Percentiles rank a stretch among this genome's conserved stretches.
Conservation (phyloP, 2,888 invertebrate species). For the Harmothoe impar region DNA sequence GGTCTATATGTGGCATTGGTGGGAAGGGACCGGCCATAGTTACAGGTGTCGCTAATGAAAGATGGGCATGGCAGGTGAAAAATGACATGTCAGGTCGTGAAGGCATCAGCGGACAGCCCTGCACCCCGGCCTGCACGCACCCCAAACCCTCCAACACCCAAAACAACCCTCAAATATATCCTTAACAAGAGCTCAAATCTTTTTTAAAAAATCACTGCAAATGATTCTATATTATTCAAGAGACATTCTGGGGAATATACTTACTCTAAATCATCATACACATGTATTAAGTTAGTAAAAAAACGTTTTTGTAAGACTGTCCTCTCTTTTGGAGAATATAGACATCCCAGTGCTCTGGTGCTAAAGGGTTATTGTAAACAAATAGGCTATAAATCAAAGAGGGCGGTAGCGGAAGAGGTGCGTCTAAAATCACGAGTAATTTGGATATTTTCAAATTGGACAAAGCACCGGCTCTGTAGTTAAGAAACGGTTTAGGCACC, state of each 20-base stretch:
- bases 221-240: too few species aligned
- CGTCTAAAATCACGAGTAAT: not conserved
- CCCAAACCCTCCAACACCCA: not conserved
- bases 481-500: constrained; percentile 7
- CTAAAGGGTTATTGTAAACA: constrained; percentile 2
- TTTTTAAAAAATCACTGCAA: too few species aligned
- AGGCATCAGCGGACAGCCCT: not conserved
- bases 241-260: too few species aligned
- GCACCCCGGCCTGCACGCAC: not conserved
- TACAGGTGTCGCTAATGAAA: constrained; percentile 22
- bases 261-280: too few species aligned
- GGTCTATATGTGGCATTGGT: not conserved
- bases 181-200: too few species aligned
- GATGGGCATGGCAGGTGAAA: constrained; percentile 23
- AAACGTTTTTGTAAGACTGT: too few species aligned
- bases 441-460: constrained; percentile 27
- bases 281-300: too few species aligned
- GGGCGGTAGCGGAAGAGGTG: constrained; percentile 15
- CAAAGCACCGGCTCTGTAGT: not conserved
- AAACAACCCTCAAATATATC: not conserved
- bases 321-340: too few species aligned
- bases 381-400: constrained; percentile 32
- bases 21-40: not conserved
- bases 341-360: not conserved
- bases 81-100: constrained; percentile 6